Evolutionary conservation across 2,113 vertebrate species (phyloP), one percentile per base, ranked within the genome.

Genomic region (Neoarius graeffei): DNA sequence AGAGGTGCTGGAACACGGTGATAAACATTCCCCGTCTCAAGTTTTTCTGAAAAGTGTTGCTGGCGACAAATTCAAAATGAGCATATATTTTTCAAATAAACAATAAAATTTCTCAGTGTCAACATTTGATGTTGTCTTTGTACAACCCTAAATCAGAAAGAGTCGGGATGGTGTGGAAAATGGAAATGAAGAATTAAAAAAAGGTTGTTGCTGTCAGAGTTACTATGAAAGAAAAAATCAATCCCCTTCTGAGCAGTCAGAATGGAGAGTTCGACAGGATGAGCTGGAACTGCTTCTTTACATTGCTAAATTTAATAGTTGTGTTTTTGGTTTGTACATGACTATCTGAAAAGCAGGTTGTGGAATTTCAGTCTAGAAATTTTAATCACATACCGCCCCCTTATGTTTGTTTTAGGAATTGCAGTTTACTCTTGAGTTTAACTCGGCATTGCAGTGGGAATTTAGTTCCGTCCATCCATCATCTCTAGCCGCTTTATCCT

Each of bases 311-410:
- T 42, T 7, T 73, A 4, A 23, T 14, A 5, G 9, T 77, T 1
- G 1, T 35, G 7, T 2, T 42, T 13, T 52, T 13, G 9, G 3
- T 30, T 1, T 27, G 66, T 27, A 14, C 11, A 14, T 25, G 25
- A 35, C 13, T 35, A 13, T 2, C 35, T 35, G 5, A 52, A 25
- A 52, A 52, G 20, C 73, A 11, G 20, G 35, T 30, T 66, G 25
- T 15, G 71, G 35, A 48, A 52, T 23, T 76, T 50, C 42, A 50
- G 3, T 50, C 42, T 5, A 6, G 71, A 8, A 85, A 86, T 73
- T 89, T 7, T 89, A 87, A 88, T 7, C 56, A 87, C 48, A 89
- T 76, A 86, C 48, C 83, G 85, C 91, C 91, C 66, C 42, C 92
- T 90, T 87, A 84, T 94, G 93, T 77, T 25, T 25, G 9, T 10